Base-by-base conservation (phyloP, 2,888 invertebrate genomes). In the Ornithoptera alexandrae region DNA sequence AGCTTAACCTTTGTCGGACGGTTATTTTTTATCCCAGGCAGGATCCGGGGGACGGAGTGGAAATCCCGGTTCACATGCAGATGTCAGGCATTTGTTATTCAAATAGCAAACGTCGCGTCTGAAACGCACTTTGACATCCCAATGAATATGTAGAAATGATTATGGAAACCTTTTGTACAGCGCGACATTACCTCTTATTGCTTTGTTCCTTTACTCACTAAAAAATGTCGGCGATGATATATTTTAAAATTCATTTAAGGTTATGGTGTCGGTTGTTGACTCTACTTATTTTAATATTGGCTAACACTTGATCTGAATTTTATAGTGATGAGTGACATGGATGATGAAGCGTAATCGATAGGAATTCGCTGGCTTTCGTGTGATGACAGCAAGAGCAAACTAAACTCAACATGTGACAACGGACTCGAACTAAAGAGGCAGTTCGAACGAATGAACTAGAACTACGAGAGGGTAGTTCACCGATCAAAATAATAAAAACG, bases 71-170 rank as follows among this genome's bases (percentile, higher is more conserved):
- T 79, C 80, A 82, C 87, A 88, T 89, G 90, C 87, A 89, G 89
- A 90, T 91, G 89, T 84, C 85, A 83, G 78, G 81, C 82, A 89
- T 92, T 92, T 92, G 92, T 89, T 90, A 92, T 92, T 92, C 90
- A 92, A 89, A 92, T 92, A 85, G 78, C 76, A 82, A 87, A 83
- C 86, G 86, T 83, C 86, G 83, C 84, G 86, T 84, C 87, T 85
- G 86, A 84, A 88, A 91, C 89, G 89, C 88, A 88, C 87, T 83
- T 84, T 84, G 86, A 90, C 89, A 87, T 84, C 77, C 78, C 83
- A 80, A 90, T 92, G 90, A 91, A 90, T 92, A 88, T 91, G 90
- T 91, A 92, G 89, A 86, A 90, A 90, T 83, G 84, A 88, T 91
- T 89, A 89, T 88, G 90, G 87, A 88, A 88, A 87, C 85, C 84